Conservation (phyloP, 1,140 invertebrate genomes). For the Charaxes varanes region DNA sequence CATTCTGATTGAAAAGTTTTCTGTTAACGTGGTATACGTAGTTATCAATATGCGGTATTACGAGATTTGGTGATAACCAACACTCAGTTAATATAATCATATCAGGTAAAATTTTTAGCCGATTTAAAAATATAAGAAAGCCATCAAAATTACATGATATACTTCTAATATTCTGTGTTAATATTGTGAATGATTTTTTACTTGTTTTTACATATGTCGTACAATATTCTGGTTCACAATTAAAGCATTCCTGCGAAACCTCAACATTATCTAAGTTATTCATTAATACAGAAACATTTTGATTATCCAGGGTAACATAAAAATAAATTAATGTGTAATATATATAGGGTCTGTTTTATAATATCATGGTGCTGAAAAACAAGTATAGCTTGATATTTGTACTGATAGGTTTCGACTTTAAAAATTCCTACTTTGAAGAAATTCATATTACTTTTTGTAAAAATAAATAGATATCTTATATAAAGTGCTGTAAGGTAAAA, state of each 20-base stretch:
- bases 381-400: too few species aligned
- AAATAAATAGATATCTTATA: too few species aligned
- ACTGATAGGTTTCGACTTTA: too few species aligned
- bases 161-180: conserved; percentile 14
- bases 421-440: too few species aligned
- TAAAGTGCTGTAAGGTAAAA: too few species aligned
- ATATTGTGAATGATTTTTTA: conserved; percentile 4
- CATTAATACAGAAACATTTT: too few species aligned
- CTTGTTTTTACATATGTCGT: neutral
- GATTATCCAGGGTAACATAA: too few species aligned
- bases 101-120: conserved; percentile 4
- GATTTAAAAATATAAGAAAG: conserved; percentile 5
- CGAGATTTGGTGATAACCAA: conserved; percentile 4
- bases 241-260: neutral
- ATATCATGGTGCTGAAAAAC: too few species aligned
- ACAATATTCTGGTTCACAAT: conserved; percentile 3
- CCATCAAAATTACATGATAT: conserved; percentile 10
- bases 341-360: too few species aligned
- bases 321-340: too few species aligned
- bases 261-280: conserved; percentile 1
- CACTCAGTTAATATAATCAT: conserved; percentile 17
- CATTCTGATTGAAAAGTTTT: conserved; percentile 15
- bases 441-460: too few species aligned
- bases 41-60: neutral
- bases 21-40: neutral